These are phyloP conservation scores for Tiphia femorata DNA, from an alignment of 2,888 invertebrate species.

Conservation along the genomic window DNA sequence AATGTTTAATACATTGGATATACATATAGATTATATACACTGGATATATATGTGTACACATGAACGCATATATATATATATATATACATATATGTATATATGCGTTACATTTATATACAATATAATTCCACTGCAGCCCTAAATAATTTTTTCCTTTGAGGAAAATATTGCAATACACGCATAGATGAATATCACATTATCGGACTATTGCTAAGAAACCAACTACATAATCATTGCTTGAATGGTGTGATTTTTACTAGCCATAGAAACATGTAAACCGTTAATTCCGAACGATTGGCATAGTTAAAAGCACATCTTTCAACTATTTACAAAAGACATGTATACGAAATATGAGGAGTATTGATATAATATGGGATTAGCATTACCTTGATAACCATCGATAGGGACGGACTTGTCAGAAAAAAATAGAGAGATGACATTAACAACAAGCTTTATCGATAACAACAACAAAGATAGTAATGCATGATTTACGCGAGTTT, in stretches of 20 bases:
- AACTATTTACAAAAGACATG: conserved; percentile 56
- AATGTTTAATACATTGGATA: neutral
- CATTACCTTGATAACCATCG: conserved; percentile 71
- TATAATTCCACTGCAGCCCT: conserved; percentile 33
- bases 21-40: no score
- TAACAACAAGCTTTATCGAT: conserved; percentile 68
- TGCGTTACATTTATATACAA: neutral
- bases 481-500: conserved; percentile 50
- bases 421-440: conserved; percentile 70
- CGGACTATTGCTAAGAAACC: conserved; percentile 52
- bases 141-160: no score
- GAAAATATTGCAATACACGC: conserved; percentile 35
- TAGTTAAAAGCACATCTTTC: conserved; percentile 56
- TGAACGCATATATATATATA: neutral
- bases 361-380: conserved; percentile 70
- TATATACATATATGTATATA: neutral
- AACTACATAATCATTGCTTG: conserved; percentile 56
- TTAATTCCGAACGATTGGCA: neutral
- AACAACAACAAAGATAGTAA: conserved; percentile 65
- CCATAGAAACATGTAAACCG: neutral
- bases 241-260: conserved; percentile 54
- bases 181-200: conserved; percentile 45
- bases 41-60: no score
- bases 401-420: conserved; percentile 71
- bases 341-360: conserved; percentile 66